Evolutionary conservation across 2,888 invertebrate species (phyloP).

Genomic region (Drosophila pseudotakahashii): DNA sequence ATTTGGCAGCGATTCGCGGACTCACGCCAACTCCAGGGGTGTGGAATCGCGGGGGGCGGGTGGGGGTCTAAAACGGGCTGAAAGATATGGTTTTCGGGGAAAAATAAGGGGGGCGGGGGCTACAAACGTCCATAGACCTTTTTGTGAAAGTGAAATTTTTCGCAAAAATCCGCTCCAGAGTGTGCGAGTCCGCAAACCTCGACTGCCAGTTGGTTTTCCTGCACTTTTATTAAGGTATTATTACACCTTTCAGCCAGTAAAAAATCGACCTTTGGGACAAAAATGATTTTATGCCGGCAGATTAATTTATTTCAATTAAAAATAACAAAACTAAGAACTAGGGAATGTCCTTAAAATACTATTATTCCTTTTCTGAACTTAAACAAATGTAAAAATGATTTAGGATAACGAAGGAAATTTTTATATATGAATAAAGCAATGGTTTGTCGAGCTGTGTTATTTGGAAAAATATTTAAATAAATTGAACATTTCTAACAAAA

Average conservation of each 20-base stretch:
- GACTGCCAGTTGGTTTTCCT: conserved; percentile 54
- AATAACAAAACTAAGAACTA: too few species aligned
- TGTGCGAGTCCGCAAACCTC: conserved; percentile 27
- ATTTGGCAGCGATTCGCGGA: conserved; percentile 75
- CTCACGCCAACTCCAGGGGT: conserved; percentile 59
- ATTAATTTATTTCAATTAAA: neutral
- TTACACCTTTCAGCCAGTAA: neutral
- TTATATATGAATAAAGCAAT: too few species aligned
- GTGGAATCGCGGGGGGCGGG: conserved; percentile 5
- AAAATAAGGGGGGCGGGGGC: conserved; percentile 32
- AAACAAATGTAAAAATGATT: too few species aligned
- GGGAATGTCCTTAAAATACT: too few species aligned
- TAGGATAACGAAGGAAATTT: too few species aligned
- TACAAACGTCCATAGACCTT: conserved; percentile 79
- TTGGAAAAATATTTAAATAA: too few species aligned
- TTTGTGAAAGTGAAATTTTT: conserved; percentile 83
- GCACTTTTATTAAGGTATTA: conserved; percentile 24
- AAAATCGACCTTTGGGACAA: neutral
- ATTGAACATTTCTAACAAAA: too few species aligned
- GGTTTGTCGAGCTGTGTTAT: too few species aligned
- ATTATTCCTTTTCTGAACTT: too few species aligned
- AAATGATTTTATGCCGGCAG: neutral
- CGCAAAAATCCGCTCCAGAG: conserved; percentile 44
- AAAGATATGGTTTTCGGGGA: neutral
- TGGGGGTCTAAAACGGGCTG: conserved; percentile 13